Evolutionary conservation across 2,888 invertebrate genomes (phyloP), one percentile per base, ranked within the genome.

Genomic region (Uropetala carovei): DNA sequence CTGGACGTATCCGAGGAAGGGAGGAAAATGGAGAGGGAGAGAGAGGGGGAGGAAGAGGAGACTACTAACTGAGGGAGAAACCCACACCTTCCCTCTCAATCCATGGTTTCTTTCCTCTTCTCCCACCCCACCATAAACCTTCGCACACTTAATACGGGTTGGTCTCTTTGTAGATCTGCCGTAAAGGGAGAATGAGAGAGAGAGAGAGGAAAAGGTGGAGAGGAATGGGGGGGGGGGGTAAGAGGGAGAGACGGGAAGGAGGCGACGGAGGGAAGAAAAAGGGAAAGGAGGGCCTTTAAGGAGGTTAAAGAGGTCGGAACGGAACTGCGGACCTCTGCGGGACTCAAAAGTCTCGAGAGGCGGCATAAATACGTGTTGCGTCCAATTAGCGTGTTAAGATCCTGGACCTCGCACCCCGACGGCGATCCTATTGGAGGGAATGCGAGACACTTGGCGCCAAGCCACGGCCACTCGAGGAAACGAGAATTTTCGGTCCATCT

Each of bases 81-180:
- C 13, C 27, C 2, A 81, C 27, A 3, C 81, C 43, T 16, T 16
- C 60, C 60, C 60, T 60, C 18, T 60, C 86, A 86, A 22, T 43
- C 68, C 89, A 43, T 64, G n/a, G 64, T 89, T 89, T 60, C 64
- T 30, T 89, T 56, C 56, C 43, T 83, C 83, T 43, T n/a, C 14
- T 43, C 56, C 16, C 7, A 9, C 9, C 16, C 83, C 43, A 1
- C 43, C 43, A 43, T 43, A 5, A 43, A 43, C 43, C 43, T 43
- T 11, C 7, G 68, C n/a, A 75, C 75, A 75, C 75, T 75, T 18
- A 89, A 89, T 89, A 89, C 89, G 89, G 89, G 89, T 43, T 27
- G 30, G 14, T 30, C 60, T 68, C 68, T 68, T 68, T 68, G 68
- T 68, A 8, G 68, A 68, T 68, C 2, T 22, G 22, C 11, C 10